These are phyloP conservation scores for Pachypsylla venusta DNA, from an alignment of 1,140 invertebrate genomes.

Conservation along the genomic window DNA sequence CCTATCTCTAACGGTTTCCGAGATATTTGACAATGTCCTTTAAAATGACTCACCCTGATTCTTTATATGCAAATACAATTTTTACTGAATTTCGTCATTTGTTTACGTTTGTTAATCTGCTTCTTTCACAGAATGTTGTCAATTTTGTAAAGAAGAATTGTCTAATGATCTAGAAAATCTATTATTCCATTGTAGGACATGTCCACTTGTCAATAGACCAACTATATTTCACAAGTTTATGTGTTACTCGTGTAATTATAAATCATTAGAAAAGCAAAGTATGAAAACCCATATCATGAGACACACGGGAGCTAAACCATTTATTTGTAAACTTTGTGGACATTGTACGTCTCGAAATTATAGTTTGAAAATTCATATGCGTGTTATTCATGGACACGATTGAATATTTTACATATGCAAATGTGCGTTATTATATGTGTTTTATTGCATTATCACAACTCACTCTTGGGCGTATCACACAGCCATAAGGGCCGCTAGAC, in stretches of 20 bases:
- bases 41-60: no score
- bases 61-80: no score
- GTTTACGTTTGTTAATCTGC: no score
- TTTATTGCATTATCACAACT: no score
- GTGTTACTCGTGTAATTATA: neutral
- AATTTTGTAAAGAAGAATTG: neutral
- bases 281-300: neutral
- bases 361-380: neutral
- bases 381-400: neutral
- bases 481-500: no score
- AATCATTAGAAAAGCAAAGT: neutral
- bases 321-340: conserved; percentile 30
- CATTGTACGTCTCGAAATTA: neutral
- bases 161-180: neutral
- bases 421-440: no score
- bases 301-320: conserved; percentile 41
- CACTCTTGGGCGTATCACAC: no score
- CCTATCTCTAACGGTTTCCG: no score
- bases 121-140: no score
- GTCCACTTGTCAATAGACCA: neutral
- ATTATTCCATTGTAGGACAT: conserved; percentile 1
- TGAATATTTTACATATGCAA: no score
- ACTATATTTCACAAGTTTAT: neutral
- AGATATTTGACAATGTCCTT: no score
- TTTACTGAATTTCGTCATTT: no score